Evolutionary conservation across 2,888 invertebrate genomes (phyloP), one percentile per base, ranked within the genome.

Genomic region (Strigamia crassipes): DNA sequence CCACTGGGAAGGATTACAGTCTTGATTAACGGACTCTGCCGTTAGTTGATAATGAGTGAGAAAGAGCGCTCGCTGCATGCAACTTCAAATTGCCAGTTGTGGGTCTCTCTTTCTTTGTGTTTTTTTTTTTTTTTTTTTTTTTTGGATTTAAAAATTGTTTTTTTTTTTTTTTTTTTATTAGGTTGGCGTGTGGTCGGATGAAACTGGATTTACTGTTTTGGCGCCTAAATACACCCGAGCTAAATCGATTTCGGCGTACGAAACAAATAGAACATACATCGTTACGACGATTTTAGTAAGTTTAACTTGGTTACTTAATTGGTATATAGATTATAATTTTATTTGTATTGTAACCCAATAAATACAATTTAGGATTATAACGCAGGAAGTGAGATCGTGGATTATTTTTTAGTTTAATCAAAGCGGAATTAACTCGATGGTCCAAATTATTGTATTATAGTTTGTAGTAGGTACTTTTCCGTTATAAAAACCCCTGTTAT

Each of bases 101-200:
- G 6, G 66, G n/a, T n/a, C n/a, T n/a, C n/a, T n/a, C 23, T 56
- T 56, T 61, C 41, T 5, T 6, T 18, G n/a, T 78, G 12, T 23
- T 79, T 79, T 42, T 78, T 84, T 13, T 66, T n/a, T 51, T n/a
- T 51, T 13, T 13, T 61, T 61, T 41, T 56, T 56, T 61, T 42
- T 5, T 6, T 18, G n/a, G n/a, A n/a, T 31, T 18, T 34, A 12
- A 4, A 31, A 78, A 27, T 38, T 78, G 12, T 23, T 79, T 79
- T 42, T 78, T 84, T 13, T 79, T 79, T 42, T 78, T 84, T 13
- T 13, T 61, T 61, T 61, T 15, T 85, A 84, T 5, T 87, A 92
- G 92, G 94, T 96, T 9, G 96, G 94, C 23, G 94, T 94, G 86
- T 96, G 96, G 96, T 93, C 92, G 21, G 96, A 96, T 85, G 92